phyloP scores from a whole-genome alignment of 2,888 invertebrate genomes.

The Athetis lepigone region DNA sequence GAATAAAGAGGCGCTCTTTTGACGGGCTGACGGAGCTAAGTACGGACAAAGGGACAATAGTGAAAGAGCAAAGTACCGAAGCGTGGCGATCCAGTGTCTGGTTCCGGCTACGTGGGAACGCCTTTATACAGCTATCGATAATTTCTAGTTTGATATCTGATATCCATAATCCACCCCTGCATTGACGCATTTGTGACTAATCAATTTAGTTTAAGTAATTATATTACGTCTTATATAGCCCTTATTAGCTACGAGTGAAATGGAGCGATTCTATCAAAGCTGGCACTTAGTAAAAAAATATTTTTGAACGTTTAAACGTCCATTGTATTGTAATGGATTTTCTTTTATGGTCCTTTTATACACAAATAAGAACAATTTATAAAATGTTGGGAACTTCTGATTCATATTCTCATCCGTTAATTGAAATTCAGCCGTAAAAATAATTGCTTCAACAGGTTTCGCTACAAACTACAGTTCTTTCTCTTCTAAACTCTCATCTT shows the following conservation, averaged over 20 bases:
- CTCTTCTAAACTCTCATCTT: background rate
- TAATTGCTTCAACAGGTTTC: background rate
- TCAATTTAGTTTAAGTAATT: conserved; percentile 24
- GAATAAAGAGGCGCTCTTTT: conserved; percentile 82
- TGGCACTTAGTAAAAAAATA: no score
- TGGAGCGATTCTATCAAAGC: background rate
- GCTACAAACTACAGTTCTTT: background rate
- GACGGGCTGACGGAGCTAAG: conserved; percentile 80
- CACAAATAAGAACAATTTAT: background rate
- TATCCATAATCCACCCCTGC: conserved; percentile 63
- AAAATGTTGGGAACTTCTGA: background rate
- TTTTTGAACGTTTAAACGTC: background rate
- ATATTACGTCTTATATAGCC: background rate
- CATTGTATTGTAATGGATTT: no score
- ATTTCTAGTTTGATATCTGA: conserved; percentile 74
- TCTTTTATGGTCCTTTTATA: no score
- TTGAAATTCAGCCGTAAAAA: background rate
- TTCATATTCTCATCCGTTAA: background rate
- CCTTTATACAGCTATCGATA: conserved; percentile 79
- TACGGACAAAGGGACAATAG: conserved; percentile 86
- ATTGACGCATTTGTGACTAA: conserved; percentile 24
- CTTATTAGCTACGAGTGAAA: background rate
- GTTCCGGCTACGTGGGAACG: conserved; percentile 88
- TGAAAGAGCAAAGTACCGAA: conserved; percentile 86
- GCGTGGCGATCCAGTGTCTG: conserved; percentile 84